Evolutionary conservation across 2,888 invertebrate genomes (phyloP).

Genomic region (Polyploca ridens): DNA sequence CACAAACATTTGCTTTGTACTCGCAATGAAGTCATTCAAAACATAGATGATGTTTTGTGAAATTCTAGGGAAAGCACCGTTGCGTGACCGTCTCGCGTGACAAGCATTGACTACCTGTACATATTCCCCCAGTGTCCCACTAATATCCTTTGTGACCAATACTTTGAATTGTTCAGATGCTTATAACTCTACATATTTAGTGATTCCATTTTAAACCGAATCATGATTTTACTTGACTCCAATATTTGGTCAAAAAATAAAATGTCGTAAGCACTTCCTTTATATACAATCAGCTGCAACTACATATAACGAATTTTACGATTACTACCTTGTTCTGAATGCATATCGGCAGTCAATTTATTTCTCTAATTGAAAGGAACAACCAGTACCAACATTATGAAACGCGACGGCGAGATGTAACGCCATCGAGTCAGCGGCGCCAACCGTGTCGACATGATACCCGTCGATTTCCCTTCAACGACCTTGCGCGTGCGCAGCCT

Average conservation of each 20-base stretch:
- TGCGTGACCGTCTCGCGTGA: conserved; percentile 75
- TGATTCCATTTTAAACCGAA: conserved; percentile 34
- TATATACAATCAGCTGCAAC: background rate
- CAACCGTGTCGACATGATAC: conserved; percentile 66
- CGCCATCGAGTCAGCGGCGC: conserved; percentile 55
- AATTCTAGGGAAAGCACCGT: conserved; percentile 66
- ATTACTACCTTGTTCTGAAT: background rate
- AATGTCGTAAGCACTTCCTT: background rate
- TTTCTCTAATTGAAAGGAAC: conserved; percentile 56
- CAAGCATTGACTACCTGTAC: conserved; percentile 53
- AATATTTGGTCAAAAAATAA: background rate
- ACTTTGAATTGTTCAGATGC: conserved; percentile 52
- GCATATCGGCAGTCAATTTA: conserved; percentile 27
- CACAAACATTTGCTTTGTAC: conserved; percentile 14
- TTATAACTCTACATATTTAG: conserved; percentile 36
- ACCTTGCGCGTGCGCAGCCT: conserved; percentile 71
- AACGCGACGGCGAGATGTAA: conserved; percentile 70
- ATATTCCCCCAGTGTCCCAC: conserved; percentile 58
- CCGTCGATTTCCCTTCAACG: conserved; percentile 79
- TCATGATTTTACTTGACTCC: conserved; percentile 19
- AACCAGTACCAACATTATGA: conserved; percentile 55
- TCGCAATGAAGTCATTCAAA: conserved; percentile 55
- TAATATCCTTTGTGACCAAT: conserved; percentile 64
- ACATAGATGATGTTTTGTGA: conserved; percentile 45
- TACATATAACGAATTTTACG: background rate